These are phyloP conservation scores for Oenanthe melanoleuca DNA, from an alignment of 2,113 vertebrate species.

Conservation along the genomic window DNA sequence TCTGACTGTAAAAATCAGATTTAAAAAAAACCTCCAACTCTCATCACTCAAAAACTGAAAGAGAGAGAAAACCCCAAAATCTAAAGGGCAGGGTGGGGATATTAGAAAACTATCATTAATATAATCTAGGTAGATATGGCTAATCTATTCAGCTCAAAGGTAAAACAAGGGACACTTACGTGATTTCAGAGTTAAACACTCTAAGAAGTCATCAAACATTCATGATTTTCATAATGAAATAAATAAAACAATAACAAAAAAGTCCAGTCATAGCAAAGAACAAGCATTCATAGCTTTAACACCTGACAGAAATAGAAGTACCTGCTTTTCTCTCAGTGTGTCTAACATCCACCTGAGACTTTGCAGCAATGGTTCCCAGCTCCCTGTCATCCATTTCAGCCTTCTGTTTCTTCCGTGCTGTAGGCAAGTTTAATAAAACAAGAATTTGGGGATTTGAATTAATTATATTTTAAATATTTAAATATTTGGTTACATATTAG, in stretches of 20 bases:
- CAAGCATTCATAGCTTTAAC: background rate
- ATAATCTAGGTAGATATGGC: background rate
- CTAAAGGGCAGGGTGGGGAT: background rate
- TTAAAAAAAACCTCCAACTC: rapidly evolving
- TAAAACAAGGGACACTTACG: background rate
- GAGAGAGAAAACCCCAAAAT: background rate
- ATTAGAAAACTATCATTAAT: background rate
- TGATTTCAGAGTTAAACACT: background rate
- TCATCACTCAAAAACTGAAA: background rate
- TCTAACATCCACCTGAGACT: background rate
- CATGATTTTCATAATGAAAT: background rate
- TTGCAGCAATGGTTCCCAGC: background rate
- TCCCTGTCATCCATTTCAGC: background rate
- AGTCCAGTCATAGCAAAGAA: background rate
- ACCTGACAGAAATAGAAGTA: background rate
- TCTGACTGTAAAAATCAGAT: background rate
- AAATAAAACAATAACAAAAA: background rate
- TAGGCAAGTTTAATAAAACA: slow-evolving; percentile 45
- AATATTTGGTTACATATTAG: background rate
- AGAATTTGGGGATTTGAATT: slow-evolving; percentile 18
- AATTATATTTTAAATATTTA: slow-evolving; percentile 41
- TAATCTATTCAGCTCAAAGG: background rate
- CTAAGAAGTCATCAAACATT: background rate
- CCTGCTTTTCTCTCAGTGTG: background rate
- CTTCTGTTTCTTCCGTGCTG: background rate